These are phyloP conservation scores for Schizopygopsis malacanthus DNA, from an alignment of 2,797 vertebrate genomes.

Conservation along the genomic window DNA sequence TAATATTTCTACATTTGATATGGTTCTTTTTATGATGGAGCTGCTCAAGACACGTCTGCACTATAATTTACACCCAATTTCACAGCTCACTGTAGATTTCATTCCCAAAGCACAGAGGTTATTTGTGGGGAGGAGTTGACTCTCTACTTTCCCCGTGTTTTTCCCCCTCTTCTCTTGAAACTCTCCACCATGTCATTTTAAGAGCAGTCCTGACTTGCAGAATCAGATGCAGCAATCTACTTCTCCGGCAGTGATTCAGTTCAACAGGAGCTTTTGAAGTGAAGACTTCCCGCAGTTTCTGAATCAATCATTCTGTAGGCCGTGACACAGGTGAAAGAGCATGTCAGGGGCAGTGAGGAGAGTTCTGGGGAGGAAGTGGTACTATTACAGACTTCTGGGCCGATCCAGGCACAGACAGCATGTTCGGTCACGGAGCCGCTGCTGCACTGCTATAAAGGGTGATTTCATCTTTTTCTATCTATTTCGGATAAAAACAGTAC, in stretches of 20 bases:
- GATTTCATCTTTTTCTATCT: slow-evolving; percentile 57
- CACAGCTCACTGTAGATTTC: background rate
- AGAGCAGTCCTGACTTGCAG: slow-evolving; percentile 56
- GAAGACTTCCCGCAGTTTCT: slow-evolving; percentile 9
- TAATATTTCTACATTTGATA: background rate
- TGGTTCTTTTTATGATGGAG: background rate
- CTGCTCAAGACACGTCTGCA: background rate
- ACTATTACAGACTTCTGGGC: slow-evolving; percentile 85
- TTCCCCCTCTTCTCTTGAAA: background rate
- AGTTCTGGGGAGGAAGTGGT: slow-evolving; percentile 81
- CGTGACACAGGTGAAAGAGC: background rate
- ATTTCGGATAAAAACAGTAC: background rate
- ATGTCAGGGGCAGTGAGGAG: slow-evolving; percentile 84
- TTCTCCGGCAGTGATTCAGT: slow-evolving; percentile 35
- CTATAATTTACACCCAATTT: slow-evolving; percentile 8
- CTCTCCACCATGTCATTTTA: slow-evolving; percentile 3
- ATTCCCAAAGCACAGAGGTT: slow-evolving; percentile 22
- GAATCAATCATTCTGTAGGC: slow-evolving; percentile 28
- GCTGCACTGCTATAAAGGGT: slow-evolving; percentile 80
- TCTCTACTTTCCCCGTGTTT: slow-evolving; percentile 17
- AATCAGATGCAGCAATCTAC: slow-evolving; percentile 33
- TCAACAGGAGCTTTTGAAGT: slow-evolving; percentile 9
- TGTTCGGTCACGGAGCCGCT: slow-evolving; percentile 82
- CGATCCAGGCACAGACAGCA: slow-evolving; percentile 82
- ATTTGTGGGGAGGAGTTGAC: slow-evolving; percentile 57